Evolutionary conservation across 2,888 invertebrate species (phyloP).

Genomic region (Vanessa cardui): DNA sequence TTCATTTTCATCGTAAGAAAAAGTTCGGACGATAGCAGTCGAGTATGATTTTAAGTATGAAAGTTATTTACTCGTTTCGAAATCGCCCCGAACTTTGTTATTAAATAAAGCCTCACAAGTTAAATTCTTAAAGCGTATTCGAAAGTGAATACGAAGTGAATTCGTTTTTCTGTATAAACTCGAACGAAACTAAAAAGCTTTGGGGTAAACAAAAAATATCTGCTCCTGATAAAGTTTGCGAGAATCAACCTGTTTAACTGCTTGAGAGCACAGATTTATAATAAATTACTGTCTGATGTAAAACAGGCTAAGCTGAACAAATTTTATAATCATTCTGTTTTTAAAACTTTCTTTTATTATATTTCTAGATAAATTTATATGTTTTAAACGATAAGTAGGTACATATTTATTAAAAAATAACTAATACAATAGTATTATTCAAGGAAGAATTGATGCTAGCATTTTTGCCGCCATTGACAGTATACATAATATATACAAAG

Average conservation of each 20-base stretch:
- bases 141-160: constrained; percentile 9
- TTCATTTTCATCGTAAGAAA: constrained; percentile 15
- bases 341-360: no score
- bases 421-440: no score
- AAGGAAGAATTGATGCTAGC: no score
- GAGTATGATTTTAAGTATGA: constrained; percentile 23
- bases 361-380: no score
- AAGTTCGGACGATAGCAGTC: constrained; percentile 9
- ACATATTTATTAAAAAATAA: no score
- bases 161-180: neutral
- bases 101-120: constrained; percentile 31
- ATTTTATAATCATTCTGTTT: no score
- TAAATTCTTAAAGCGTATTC: constrained; percentile 21
- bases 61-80: constrained; percentile 18
- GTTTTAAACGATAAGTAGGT: no score
- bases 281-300: no score
- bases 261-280: no score
- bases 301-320: no score
- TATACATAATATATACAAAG: no score
- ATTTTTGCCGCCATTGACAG: no score
- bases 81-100: constrained; percentile 29
- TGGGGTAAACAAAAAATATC: neutral
- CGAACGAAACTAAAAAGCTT: constrained; percentile 4
- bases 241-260: neutral
- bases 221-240: neutral